phyloP scores from a whole-genome alignment of 1,140 invertebrate genomes.

The Goniozus legneri region DNA sequence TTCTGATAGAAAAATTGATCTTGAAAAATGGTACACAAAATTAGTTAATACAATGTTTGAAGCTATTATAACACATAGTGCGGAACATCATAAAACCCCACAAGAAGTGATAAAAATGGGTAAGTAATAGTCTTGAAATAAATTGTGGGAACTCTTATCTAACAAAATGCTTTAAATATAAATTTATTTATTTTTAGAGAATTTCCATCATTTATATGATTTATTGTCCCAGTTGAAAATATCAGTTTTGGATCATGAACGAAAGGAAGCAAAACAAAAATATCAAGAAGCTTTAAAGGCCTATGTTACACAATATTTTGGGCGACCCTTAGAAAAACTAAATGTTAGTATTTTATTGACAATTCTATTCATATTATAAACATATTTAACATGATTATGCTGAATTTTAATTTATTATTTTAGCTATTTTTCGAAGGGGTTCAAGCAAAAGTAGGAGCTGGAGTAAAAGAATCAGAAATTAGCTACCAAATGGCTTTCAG shows the following conservation, averaged over 20 bases:
- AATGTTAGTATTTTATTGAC: slow-evolving; percentile 64
- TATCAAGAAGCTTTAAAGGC: slow-evolving; percentile 87
- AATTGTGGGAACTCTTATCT: slow-evolving; percentile 7
- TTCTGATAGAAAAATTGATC: slow-evolving; percentile 85
- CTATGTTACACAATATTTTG: slow-evolving; percentile 94
- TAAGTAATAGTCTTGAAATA: slow-evolving; percentile 35
- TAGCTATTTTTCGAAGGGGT: slow-evolving; percentile 94
- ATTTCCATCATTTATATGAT: slow-evolving; percentile 92
- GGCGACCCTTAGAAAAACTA: slow-evolving; percentile 90
- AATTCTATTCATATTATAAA: slow-evolving; percentile 9
- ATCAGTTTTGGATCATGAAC: slow-evolving; percentile 77
- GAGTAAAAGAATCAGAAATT: slow-evolving; percentile 95
- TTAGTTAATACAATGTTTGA: slow-evolving; percentile 85
- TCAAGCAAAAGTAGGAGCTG: slow-evolving; percentile 83
- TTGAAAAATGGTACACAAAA: slow-evolving; percentile 92
- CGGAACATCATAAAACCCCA: slow-evolving; percentile 90
- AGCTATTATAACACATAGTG: slow-evolving; percentile 74
- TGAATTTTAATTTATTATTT: slow-evolving; percentile 36
- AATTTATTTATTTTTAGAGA: slow-evolving; percentile 64
- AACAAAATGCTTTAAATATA: slow-evolving; percentile 2
- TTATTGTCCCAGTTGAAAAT: slow-evolving; percentile 89
- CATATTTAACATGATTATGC: slow-evolving; percentile 9
- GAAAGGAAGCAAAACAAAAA: slow-evolving; percentile 87
- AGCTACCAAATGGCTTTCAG: slow-evolving; percentile 97
- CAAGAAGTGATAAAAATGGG: slow-evolving; percentile 92